Conservation (phyloP, 2,113 vertebrate genomes). For the Poicephalus gulielmi region DNA sequence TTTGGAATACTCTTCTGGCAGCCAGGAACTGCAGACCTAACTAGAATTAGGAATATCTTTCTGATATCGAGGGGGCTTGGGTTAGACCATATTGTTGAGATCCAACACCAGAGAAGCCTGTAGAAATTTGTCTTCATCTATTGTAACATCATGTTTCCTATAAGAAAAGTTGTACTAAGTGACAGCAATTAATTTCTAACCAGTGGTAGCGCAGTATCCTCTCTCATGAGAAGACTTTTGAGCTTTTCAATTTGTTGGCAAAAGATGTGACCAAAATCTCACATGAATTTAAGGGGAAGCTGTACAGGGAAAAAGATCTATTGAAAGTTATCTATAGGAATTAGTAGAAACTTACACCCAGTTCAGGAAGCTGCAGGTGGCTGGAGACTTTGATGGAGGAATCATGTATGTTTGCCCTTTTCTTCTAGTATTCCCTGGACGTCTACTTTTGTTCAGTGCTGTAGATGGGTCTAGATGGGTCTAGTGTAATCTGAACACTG, state of each 20-base stretch:
- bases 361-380: not conserved
- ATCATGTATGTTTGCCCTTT: not conserved
- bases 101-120: not conserved
- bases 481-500: not conserved
- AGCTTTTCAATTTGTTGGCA: not conserved
- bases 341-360: not conserved
- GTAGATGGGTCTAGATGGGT: not conserved
- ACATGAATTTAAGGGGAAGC: not conserved
- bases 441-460: not conserved
- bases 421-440: not conserved
- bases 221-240: not conserved
- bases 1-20: not conserved
- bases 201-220: not conserved
- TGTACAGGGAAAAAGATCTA: not conserved
- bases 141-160: not conserved
- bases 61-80: not conserved
- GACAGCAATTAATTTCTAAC: not conserved
- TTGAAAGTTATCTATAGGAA: not conserved
- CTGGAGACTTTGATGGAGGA: not conserved
- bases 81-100: not conserved
- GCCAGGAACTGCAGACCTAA: not conserved
- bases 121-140: not conserved
- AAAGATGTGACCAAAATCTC: not conserved
- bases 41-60: not conserved
- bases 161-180: not conserved